phyloP scores from a whole-genome alignment of 2,888 invertebrate species.

The Cremastobaeus sp. region DNA sequence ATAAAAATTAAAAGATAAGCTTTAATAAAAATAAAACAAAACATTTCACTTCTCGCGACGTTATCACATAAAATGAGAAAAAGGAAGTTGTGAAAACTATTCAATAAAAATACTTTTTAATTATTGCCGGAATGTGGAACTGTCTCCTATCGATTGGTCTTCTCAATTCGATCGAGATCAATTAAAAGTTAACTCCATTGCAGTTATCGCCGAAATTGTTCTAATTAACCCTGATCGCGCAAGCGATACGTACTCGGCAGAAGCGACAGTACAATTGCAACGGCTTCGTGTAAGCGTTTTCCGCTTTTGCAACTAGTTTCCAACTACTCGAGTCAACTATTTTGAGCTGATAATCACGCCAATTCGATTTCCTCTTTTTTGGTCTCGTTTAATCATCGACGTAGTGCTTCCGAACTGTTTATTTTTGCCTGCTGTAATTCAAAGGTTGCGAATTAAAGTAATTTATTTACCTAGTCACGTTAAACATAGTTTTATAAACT shows the following conservation, averaged over 20 bases:
- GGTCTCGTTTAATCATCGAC: constrained; percentile 29
- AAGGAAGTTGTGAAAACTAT: too few relatives aligned
- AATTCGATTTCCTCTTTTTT: constrained; percentile 48
- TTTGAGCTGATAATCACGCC: constrained; percentile 54
- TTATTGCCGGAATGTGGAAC: too few relatives aligned
- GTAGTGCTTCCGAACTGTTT: constrained; percentile 16
- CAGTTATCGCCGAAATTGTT: constrained; percentile 58
- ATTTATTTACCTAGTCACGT: constrained; percentile 20
- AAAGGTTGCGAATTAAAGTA: not conserved
- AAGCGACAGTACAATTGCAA: constrained; percentile 56
- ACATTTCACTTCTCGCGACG: too few relatives aligned
- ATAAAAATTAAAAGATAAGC: too few relatives aligned
- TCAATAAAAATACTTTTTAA: too few relatives aligned
- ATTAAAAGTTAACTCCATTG: constrained; percentile 46
- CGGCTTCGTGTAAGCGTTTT: constrained; percentile 57
- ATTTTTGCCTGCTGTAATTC: constrained; percentile 29
- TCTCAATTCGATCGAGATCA: constrained; percentile 33
- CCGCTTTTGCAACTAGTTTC: constrained; percentile 60
- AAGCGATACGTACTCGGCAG: constrained; percentile 55
- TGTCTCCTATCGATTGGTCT: constrained; percentile 27
- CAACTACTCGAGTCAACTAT: constrained; percentile 56
- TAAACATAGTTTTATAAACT: too few relatives aligned
- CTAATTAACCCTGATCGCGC: constrained; percentile 57
- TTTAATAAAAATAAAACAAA: too few relatives aligned
- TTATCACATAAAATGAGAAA: too few relatives aligned